These are phyloP conservation scores for Conus ventricosus DNA, from an alignment of 1,140 invertebrate genomes.

Conservation along the genomic window DNA sequence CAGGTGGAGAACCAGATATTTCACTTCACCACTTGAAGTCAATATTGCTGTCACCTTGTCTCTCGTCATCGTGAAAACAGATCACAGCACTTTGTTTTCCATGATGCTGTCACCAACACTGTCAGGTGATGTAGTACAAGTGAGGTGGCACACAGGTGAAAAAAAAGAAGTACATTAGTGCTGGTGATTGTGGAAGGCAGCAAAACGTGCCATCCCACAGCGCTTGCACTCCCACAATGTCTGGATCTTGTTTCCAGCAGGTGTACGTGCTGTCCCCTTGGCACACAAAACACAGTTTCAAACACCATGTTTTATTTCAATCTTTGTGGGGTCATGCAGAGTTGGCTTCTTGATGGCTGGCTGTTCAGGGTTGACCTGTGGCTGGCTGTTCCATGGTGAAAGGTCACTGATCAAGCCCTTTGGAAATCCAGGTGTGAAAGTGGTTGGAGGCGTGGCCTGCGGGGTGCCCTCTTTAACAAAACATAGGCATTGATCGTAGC, in stretches of 20 bases:
- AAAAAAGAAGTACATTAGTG: background rate
- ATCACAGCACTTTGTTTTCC: too few species aligned
- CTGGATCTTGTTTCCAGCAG: slow-evolving; percentile 2
- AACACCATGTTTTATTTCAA: background rate
- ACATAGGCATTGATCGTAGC: background rate
- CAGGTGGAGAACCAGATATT: too few species aligned
- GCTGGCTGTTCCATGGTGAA: background rate
- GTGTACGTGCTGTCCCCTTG: background rate
- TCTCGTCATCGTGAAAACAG: too few species aligned
- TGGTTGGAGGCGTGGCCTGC: background rate
- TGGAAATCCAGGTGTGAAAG: background rate
- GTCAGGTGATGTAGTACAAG: too few species aligned
- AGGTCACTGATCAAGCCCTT: background rate
- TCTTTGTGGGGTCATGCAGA: background rate
- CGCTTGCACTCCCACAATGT: background rate
- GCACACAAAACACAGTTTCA: background rate
- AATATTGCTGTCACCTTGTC: too few species aligned
- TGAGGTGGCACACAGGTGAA: too few species aligned
- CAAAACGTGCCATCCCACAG: background rate
- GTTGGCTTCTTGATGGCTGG: slow-evolving; percentile 1
- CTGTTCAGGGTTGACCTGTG: background rate
- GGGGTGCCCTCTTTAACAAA: background rate
- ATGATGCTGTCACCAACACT: too few species aligned
- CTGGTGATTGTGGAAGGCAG: background rate
- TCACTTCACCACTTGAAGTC: too few species aligned